Evolutionary conservation across 2,888 invertebrate genomes (phyloP).

Genomic region (Lasioglossum oenotherae): DNA sequence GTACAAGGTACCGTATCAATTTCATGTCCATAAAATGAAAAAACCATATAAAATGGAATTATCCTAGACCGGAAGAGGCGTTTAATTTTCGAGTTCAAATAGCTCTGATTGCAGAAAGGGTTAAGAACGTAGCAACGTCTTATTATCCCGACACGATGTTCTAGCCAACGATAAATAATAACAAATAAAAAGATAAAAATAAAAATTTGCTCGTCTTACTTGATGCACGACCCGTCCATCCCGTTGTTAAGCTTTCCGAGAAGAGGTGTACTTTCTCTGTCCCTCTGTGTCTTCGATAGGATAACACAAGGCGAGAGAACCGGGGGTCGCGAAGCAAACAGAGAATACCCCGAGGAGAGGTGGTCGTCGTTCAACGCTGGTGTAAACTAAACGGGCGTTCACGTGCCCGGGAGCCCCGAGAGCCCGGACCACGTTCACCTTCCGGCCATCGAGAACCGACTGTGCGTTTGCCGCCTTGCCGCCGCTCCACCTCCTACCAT

Average conservation of each 20-base stretch:
- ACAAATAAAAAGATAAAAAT: neutral
- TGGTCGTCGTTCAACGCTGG: constrained; percentile 6
- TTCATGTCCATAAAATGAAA: no score
- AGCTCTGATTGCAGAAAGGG: no score
- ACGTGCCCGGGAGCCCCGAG: constrained; percentile 26
- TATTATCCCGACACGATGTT: neutral
- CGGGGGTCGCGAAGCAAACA: neutral
- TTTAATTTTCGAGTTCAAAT: no score
- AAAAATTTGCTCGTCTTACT: neutral
- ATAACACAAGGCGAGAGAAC: constrained; percentile 34
- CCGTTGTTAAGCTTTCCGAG: neutral
- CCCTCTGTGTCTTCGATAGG: neutral
- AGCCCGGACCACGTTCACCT: constrained; percentile 67
- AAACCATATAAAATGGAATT: no score
- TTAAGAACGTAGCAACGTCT: neutral
- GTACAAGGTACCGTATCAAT: no score
- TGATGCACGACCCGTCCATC: neutral
- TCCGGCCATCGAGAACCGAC: constrained; percentile 79
- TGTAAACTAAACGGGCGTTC: constrained; percentile 11
- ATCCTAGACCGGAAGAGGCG: no score
- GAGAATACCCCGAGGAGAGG: neutral
- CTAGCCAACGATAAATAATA: no score
- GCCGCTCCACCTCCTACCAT: constrained; percentile 64
- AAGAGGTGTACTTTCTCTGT: neutral
- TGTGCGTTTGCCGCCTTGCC: constrained; percentile 73